Base-by-base conservation (phyloP, 2,113 vertebrate genomes). In the Brachyhypopomus occidentalis region DNA sequence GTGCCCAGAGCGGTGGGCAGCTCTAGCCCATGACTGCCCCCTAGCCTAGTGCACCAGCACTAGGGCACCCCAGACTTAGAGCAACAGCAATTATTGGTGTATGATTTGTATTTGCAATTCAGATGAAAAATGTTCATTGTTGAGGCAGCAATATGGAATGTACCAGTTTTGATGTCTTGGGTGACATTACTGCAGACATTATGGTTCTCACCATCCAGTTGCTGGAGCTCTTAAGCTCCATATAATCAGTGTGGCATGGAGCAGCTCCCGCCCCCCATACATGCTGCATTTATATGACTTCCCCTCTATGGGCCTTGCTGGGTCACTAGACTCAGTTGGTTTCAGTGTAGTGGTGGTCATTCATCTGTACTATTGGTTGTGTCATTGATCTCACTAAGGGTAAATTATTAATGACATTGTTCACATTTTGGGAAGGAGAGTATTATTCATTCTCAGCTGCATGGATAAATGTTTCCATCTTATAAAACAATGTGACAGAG, bases 181-280 rank as follows among this genome's bases (percentile, higher is more conserved):
- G 62, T 83, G 45, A 41, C 9, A 30, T 30, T 2, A 30, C 41
- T 52, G 12, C 12, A 52, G 45, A 9, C 12, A 14, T 52, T 77
- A 63, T 48, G 67, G 83, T 84, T 73, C 27, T 79, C 81, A 83
- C 59, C 64, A 85, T 52, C 66, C 73, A 75, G 56, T 30, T 78
- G 66, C 27, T 74, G 63, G 25, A 79, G 30, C 30, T 30, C 3
- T 30, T 30, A 30, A 86, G 76, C 62, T 75, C 67, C 79, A 81
- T 79, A 71, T 84, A 79, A 84, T 86, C 22, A 86, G 84, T 86
- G 84, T 84, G 66, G 82, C 72, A 86, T 82, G 64, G 52, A 14
- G 19, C 58, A 41, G 59, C 9, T 1, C 45, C 78, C 64, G 78
- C 81, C 60, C 75, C 67, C 72, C 41, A 66, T 62, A 77, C 75